A percentile compares a stretch with the other conserved stretches of the same genome.
Evolutionary conservation across 2,888 invertebrate species (phyloP).

Genomic region (Apamea monoglypha): DNA sequence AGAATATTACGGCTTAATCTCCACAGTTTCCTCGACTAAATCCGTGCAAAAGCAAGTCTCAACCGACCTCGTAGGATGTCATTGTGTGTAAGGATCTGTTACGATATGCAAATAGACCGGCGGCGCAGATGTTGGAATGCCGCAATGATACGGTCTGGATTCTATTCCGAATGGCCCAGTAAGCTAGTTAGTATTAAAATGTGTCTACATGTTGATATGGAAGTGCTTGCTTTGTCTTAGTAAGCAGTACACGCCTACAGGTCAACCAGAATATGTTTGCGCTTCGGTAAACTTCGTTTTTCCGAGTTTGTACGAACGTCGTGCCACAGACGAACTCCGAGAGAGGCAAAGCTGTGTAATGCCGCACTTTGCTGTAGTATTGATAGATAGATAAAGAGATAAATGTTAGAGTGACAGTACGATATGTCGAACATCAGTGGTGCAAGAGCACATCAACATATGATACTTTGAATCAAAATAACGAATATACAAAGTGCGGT

Average conservation of each 20-base stretch:
- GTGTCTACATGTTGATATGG: conserved; percentile 46
- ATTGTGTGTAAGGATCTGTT: conserved; percentile 48
- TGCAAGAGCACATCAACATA: too few relatives aligned
- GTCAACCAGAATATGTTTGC: neutral
- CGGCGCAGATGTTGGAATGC: conserved; percentile 67
- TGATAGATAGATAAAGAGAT: too few relatives aligned
- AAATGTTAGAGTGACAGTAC: too few relatives aligned
- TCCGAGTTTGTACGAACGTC: neutral
- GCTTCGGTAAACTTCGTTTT: neutral
- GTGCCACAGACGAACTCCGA: neutral
- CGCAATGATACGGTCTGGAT: conserved; percentile 63
- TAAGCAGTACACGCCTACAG: neutral
- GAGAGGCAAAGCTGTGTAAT: too few relatives aligned
- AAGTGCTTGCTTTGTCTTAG: conserved; percentile 5
- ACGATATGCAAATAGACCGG: conserved; percentile 68
- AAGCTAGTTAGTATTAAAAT: conserved; percentile 53
- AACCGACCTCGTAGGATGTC: conserved; percentile 13
- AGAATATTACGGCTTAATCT: conserved; percentile 12
- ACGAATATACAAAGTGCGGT: too few relatives aligned
- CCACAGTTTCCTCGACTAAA: conserved; percentile 16
- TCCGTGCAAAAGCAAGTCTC: conserved; percentile 18
- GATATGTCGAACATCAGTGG: too few relatives aligned
- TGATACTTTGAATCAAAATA: too few relatives aligned
- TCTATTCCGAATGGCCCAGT: conserved; percentile 58
- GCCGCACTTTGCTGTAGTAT: neutral